Evolutionary conservation across 2,888 invertebrate species (phyloP).

Genomic region (Bhutanitis thaidina): DNA sequence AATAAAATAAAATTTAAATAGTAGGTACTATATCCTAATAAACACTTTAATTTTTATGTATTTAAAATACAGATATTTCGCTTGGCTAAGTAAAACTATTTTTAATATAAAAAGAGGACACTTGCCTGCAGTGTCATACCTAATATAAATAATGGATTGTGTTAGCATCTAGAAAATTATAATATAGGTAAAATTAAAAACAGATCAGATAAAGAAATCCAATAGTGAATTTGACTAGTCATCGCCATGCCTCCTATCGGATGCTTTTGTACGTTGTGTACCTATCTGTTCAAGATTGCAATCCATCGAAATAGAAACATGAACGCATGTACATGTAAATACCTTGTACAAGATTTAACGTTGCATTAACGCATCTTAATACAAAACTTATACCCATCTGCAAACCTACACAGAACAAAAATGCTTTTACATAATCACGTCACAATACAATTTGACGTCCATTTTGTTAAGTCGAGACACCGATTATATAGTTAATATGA

Average conservation of each 20-base stretch:
- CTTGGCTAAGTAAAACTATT: too few species aligned
- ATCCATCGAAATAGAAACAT: constrained; percentile 16
- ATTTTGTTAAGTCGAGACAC: constrained; percentile 59
- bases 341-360: neutral
- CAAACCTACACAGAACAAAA: constrained; percentile 26
- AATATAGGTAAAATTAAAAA: too few species aligned
- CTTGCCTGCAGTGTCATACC: too few species aligned
- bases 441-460: constrained; percentile 70
- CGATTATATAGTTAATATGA: constrained; percentile 15
- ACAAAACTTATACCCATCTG: neutral
- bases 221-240: too few species aligned
- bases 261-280: constrained; percentile 15
- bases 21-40: too few species aligned
- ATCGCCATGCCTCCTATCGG: constrained; percentile 35
- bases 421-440: constrained; percentile 73
- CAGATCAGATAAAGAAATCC: too few species aligned
- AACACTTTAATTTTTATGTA: too few species aligned
- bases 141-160: too few species aligned
- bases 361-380: neutral
- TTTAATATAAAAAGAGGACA: too few species aligned
- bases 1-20: too few species aligned
- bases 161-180: too few species aligned
- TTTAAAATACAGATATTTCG: too few species aligned
- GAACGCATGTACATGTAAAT: constrained; percentile 9
- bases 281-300: constrained; percentile 17